Evolutionary conservation across 2,888 invertebrate species (phyloP).

Genomic region (Emmelina monodactyla): DNA sequence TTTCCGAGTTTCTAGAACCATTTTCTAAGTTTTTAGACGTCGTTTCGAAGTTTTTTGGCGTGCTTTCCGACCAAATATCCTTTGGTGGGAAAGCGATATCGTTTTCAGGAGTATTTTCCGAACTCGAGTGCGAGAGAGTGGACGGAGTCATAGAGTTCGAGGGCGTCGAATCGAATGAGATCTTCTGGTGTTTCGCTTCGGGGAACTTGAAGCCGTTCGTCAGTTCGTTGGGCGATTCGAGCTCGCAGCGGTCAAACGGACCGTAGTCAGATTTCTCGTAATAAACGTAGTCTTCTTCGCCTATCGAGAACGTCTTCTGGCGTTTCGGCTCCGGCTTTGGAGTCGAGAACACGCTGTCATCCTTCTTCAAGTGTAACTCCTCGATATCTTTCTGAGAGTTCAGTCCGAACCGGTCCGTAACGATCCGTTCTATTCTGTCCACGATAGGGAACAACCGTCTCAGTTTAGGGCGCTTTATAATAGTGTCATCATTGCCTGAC

Average conservation of each 20-base stretch:
- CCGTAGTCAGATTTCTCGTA: conserved; percentile 58
- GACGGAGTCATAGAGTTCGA: too few relatives aligned
- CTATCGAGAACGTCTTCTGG: conserved; percentile 45
- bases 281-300: conserved; percentile 41
- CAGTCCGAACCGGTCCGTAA: conserved; percentile 33
- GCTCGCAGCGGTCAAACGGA: conserved; percentile 36
- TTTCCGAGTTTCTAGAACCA: neutral
- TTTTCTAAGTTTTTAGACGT: neutral
- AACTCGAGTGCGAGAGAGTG: neutral
- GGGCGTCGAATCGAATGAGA: too few relatives aligned
- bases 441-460: conserved; percentile 39
- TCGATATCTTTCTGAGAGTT: conserved; percentile 36
- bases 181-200: conserved; percentile 24
- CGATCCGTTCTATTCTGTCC: conserved; percentile 42
- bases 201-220: conserved; percentile 31
- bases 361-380: conserved; percentile 39
- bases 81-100: neutral
- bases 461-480: conserved; percentile 49
- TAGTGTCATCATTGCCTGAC: conserved; percentile 20
- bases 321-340: conserved; percentile 34
- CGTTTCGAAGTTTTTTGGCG: neutral
- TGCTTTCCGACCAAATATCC: neutral
- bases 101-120: neutral
- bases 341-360: conserved; percentile 44
- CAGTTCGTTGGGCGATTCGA: conserved; percentile 32